Percentiles rank a stretch among this genome's conserved stretches.
Conservation (phyloP, 1,140 invertebrate species). For the Papilio helenus region DNA sequence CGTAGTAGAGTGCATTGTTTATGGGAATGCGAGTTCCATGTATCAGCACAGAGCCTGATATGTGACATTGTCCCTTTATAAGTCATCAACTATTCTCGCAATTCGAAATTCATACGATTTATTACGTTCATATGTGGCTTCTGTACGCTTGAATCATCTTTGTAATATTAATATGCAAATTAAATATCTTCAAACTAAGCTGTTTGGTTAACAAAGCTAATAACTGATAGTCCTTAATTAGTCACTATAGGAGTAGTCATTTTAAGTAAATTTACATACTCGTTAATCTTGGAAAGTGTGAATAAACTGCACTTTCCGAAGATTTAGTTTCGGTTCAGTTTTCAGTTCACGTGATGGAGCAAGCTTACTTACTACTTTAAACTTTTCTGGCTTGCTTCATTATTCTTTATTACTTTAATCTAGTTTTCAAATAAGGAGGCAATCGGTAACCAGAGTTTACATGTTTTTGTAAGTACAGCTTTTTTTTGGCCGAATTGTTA, state of each 20-base stretch:
- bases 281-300: neutral
- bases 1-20: neutral
- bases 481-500: too few relatives aligned
- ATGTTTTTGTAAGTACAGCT: too few relatives aligned
- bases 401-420: neutral
- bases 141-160: too few relatives aligned
- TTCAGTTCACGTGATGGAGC: neutral
- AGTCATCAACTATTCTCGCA: neutral
- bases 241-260: neutral
- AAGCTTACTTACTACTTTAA: neutral
- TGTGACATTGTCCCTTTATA: conserved; percentile 8
- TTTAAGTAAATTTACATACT: neutral
- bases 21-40: neutral
- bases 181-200: too few relatives aligned
- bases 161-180: too few relatives aligned
- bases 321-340: neutral
- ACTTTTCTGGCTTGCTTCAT: neutral
- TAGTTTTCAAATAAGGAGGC: neutral
- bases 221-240: neutral
- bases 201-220: too few relatives aligned
- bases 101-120: neutral
- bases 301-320: neutral
- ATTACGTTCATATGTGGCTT: neutral
- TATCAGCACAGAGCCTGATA: neutral
- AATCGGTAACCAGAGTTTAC: too few relatives aligned